Base-by-base conservation (phyloP, 2,113 vertebrate genomes). In the Sebastes fasciatus region DNA sequence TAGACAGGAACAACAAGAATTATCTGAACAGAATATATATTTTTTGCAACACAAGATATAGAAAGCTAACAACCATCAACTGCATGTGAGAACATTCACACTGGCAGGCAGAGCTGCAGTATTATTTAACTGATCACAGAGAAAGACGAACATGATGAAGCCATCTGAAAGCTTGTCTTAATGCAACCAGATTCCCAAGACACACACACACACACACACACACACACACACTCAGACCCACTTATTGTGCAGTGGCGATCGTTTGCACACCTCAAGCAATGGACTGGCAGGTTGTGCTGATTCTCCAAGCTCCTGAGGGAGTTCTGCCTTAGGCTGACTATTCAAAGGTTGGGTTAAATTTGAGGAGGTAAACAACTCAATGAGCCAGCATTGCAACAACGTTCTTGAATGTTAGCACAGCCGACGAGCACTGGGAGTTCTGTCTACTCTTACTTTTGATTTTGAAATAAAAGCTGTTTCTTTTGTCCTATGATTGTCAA, bases 271-370 rank as follows among this genome's bases (percentile, higher is more conserved):
- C 82, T 84, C 42, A 54, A 80, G 75, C 83, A 83, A 42, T 46
- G 40, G 58, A 67, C 84, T 88, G 89, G 87, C 85, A 80, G 84
- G 61, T 77, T 88, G 86, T 72, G 65, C 79, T 77, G 74, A 84
- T 74, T 70, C 58, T 48, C 66, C 8, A 3, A 81, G 68, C 63
- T 87, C 91, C 55, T 55, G 58, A 68, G 79, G 55, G 75, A 85
- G 46, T 21, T 58, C 63, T 80, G 88, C 88, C 75, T 85, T 43
- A 72, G 85, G 79, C 88, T 81, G 40, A 77, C 12, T 70, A 87
- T 70, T 70, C 84, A 58, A 85, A 84, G 82, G 57, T 43, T 70
- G 63, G 79, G 46, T 67, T 43, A 68, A 54, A 70, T 77, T 82
- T 74, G 49, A 57, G 60, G 71, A 70, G 79, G 74, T 86, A 89